Evolutionary conservation across 2,888 invertebrate genomes (phyloP).

Genomic region (Tryphoninae sp.): DNA sequence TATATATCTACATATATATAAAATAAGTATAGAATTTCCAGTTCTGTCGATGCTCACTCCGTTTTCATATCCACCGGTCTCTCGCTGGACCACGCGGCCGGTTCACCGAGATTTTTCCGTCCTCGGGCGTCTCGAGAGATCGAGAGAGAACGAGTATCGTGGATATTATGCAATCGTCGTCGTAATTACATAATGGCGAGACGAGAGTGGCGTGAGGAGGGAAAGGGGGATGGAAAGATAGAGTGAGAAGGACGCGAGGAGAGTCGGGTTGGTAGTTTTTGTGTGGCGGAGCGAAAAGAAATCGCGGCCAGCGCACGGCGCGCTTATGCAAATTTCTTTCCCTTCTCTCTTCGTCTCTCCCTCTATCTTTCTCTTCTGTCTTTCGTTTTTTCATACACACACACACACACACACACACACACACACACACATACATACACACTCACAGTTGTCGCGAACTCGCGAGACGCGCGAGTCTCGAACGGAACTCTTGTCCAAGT

Average conservation of each 20-base stretch:
- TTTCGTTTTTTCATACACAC: not conserved
- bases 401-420: not conserved
- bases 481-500: constrained; percentile 51
- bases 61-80: constrained; percentile 13
- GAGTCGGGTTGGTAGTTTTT: constrained; percentile 42
- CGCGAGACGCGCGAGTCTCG: constrained; percentile 26
- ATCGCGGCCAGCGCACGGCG: constrained; percentile 53
- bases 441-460: constrained; percentile 14
- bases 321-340: constrained; percentile 56
- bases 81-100: constrained; percentile 45
- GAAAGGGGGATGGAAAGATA: constrained; percentile 19
- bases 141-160: constrained; percentile 23
- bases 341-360: not conserved
- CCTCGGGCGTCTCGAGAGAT: constrained; percentile 17
- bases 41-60: constrained; percentile 34
- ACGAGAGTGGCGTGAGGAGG: constrained; percentile 7
- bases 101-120: constrained; percentile 35
- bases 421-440: not conserved
- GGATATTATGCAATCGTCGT: constrained; percentile 55
- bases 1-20: constrained; percentile 22
- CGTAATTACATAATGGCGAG: constrained; percentile 58
- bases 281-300: constrained; percentile 60
- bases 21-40: constrained; percentile 48
- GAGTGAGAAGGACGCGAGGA: constrained; percentile 34
- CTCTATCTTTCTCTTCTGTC: constrained; percentile 10